Evolutionary conservation across 2,797 vertebrate species (phyloP).

Genomic region (Anableps anableps): DNA sequence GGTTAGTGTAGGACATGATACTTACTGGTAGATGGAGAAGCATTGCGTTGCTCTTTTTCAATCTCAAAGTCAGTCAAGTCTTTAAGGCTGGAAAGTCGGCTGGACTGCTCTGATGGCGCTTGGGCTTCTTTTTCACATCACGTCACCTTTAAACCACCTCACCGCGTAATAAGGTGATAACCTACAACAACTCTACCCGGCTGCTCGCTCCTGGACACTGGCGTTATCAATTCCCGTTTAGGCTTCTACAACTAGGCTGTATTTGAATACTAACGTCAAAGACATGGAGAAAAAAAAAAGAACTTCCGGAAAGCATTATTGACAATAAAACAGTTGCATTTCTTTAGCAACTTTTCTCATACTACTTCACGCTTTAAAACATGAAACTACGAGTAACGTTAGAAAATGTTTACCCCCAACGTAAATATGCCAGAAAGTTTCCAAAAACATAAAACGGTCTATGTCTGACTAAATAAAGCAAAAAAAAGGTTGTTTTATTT

Average conservation of each 20-base stretch:
- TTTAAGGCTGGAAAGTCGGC: slow-evolving; percentile 52
- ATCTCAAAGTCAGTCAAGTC: slow-evolving; percentile 54
- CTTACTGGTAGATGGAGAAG: slow-evolving; percentile 63
- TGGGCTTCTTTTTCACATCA: slow-evolving; percentile 46
- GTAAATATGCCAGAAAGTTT: fast-evolving
- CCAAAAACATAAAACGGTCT: fast-evolving
- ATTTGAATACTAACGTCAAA: slow-evolving; percentile 48
- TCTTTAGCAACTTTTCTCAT: not conserved
- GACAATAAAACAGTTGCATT: slow-evolving; percentile 41
- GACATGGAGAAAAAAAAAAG: fast-evolving
- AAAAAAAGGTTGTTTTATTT: not conserved
- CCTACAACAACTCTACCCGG: slow-evolving; percentile 24
- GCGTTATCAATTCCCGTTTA: slow-evolving; percentile 71
- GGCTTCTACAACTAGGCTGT: slow-evolving; percentile 73
- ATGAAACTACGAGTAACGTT: fast-evolving
- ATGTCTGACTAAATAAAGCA: not conserved
- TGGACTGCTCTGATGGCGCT: slow-evolving; percentile 41
- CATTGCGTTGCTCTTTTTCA: slow-evolving; percentile 44
- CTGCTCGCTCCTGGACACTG: slow-evolving; percentile 53
- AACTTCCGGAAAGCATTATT: slow-evolving; percentile 26
- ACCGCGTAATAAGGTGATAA: slow-evolving; percentile 6
- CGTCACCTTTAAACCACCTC: slow-evolving; percentile 39
- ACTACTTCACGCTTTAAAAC: fast-evolving
- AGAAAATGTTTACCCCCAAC: fast-evolving
- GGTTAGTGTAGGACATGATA: slow-evolving; percentile 18